phyloP scores from a whole-genome alignment of 2,113 vertebrate species.

The Leptobrachium leishanense region DNA sequence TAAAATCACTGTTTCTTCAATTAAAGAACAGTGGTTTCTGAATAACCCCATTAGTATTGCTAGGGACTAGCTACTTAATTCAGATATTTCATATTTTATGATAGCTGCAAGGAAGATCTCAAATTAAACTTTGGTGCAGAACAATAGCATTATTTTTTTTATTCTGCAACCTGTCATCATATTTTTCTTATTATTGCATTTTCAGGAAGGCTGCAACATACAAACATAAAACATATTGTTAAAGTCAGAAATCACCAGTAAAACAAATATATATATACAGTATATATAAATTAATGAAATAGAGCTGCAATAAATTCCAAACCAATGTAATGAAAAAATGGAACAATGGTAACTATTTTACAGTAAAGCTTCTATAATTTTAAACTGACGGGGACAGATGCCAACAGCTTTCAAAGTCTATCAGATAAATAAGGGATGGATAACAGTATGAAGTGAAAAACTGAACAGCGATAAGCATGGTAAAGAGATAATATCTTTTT shows the following conservation, averaged over 20 bases:
- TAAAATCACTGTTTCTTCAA: too few relatives aligned
- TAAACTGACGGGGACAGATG: conserved; percentile 18
- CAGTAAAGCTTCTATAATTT: conserved; percentile 20
- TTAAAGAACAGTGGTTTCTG: too few relatives aligned
- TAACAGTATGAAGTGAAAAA: not conserved
- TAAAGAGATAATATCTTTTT: not conserved
- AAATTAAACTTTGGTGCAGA: not conserved
- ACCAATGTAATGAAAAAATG: conserved; percentile 23
- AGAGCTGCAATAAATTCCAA: conserved; percentile 32
- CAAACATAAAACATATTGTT: conserved; percentile 21
- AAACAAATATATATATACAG: conserved; percentile 13
- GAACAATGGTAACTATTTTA: conserved; percentile 30
- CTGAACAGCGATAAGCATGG: not conserved
- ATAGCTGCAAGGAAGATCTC: conserved; percentile 26
- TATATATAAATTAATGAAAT: conserved; percentile 25
- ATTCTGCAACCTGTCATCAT: conserved; percentile 35
- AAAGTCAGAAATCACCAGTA: conserved; percentile 15
- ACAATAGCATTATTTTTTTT: conserved; percentile 28
- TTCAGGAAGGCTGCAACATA: conserved; percentile 15
- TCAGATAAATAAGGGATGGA: not conserved
- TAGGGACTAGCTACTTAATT: conserved; percentile 47
- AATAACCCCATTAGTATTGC: too few relatives aligned
- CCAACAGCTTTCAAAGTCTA: conserved; percentile 10
- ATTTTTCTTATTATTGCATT: conserved; percentile 40
- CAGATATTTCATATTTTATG: conserved; percentile 7